These are phyloP conservation scores for Cheilosia grossa DNA, from an alignment of 2,888 invertebrate species.

Conservation along the genomic window DNA sequence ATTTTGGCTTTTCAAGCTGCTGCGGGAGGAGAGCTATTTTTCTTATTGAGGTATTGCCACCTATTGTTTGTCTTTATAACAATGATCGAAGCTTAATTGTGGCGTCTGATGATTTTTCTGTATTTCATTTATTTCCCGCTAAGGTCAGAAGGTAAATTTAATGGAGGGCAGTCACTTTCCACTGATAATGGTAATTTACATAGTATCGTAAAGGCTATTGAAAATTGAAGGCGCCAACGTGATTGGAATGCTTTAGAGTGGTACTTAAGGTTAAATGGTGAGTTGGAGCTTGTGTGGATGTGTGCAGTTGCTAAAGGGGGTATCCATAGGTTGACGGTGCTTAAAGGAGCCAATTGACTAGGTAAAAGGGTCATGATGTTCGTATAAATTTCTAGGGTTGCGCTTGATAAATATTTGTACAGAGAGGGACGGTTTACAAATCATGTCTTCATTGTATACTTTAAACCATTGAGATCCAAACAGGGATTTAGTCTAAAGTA, in stretches of 20 bases:
- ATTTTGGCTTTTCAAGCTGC: neutral
- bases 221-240: conserved; percentile 4
- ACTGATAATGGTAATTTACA: conserved; percentile 24
- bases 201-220: conserved; percentile 3
- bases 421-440: too few species aligned
- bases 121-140: neutral
- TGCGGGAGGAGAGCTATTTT: conserved; percentile 9
- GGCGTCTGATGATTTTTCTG: neutral
- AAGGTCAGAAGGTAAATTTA: neutral
- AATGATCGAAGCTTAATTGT: conserved; percentile 46
- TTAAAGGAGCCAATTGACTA: too few species aligned
- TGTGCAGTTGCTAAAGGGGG: too few species aligned
- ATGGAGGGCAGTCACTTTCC: neutral
- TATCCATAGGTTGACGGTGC: too few species aligned
- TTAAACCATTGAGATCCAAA: too few species aligned
- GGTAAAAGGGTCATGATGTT: too few species aligned
- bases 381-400: too few species aligned
- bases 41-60: conserved; percentile 14
- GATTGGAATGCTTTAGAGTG: conserved; percentile 27
- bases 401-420: too few species aligned
- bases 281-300: neutral
- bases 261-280: neutral
- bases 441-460: too few species aligned
- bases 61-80: conserved; percentile 3
- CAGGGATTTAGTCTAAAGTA: too few species aligned